Evolutionary conservation across 2,888 invertebrate genomes (phyloP).

Genomic region (Cheilosia grossa): DNA sequence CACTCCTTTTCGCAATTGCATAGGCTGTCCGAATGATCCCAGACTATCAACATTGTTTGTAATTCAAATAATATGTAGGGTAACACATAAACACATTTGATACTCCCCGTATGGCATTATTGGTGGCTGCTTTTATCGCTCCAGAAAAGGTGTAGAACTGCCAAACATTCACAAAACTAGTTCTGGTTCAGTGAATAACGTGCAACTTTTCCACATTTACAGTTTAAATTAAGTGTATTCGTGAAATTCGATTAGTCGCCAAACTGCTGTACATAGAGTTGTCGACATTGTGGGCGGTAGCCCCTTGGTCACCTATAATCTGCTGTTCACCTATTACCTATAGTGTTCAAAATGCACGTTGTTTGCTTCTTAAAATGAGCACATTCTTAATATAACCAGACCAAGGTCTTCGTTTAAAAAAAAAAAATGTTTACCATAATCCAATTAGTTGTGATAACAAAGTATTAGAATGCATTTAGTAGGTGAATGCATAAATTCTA

Average conservation of each 20-base stretch:
- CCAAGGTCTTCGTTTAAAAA: neutral
- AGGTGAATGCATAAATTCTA: slow-evolving; percentile 10
- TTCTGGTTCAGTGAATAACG: slow-evolving; percentile 53
- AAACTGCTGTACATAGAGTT: neutral
- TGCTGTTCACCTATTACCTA: slow-evolving; percentile 1
- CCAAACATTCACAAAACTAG: slow-evolving; percentile 46
- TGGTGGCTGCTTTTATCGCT: slow-evolving; percentile 7
- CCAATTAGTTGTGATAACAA: too few species aligned
- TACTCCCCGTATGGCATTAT: neutral
- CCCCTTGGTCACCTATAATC: neutral
- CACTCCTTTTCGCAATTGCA: too few species aligned
- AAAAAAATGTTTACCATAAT: too few species aligned
- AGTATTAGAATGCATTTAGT: neutral
- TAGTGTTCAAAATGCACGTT: neutral
- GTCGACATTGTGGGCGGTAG: slow-evolving; percentile 18
- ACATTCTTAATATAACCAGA: neutral
- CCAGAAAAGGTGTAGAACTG: slow-evolving; percentile 19
- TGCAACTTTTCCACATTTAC: slow-evolving; percentile 33
- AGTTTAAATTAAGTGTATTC: slow-evolving; percentile 28
- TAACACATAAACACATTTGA: neutral
- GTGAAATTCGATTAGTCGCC: slow-evolving; percentile 23
- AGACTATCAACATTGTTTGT: too few species aligned
- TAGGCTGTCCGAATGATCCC: too few species aligned
- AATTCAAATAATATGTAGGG: slow-evolving; percentile 1
- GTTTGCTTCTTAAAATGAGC: neutral